Conservation (phyloP, 2,113 vertebrate genomes). For the Platysteira castanea region DNA sequence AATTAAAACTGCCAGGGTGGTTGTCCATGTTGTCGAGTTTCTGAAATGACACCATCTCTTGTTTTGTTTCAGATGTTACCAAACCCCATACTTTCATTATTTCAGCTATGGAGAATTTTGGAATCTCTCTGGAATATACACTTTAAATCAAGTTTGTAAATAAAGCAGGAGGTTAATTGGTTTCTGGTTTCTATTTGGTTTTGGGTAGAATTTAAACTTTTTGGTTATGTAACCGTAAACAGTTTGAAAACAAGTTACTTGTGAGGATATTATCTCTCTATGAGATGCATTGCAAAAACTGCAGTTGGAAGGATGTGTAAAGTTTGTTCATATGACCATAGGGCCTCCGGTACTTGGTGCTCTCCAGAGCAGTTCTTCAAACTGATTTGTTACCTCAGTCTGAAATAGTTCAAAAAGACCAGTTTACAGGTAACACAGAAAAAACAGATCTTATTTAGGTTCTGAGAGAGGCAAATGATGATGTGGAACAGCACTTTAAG, state of each 20-base stretch:
- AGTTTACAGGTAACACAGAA: background rate
- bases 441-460: background rate
- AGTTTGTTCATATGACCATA: background rate
- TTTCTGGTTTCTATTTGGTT: background rate
- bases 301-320: background rate
- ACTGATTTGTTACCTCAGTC: background rate
- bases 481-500: background rate
- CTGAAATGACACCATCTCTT: background rate
- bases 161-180: background rate
- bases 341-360: background rate
- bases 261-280: background rate
- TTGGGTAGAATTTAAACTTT: background rate
- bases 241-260: background rate
- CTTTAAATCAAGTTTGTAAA: background rate
- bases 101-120: background rate
- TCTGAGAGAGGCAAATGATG: background rate
- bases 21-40: slow-evolving; percentile 17
- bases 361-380: background rate
- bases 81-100: background rate
- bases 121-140: background rate
- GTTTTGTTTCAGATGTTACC: background rate
- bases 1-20: slow-evolving; percentile 42
- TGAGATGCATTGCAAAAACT: background rate
- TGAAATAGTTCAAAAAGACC: background rate
- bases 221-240: background rate